Conservation (phyloP, 2,113 vertebrate species). For the Apteryx owenii region DNA sequence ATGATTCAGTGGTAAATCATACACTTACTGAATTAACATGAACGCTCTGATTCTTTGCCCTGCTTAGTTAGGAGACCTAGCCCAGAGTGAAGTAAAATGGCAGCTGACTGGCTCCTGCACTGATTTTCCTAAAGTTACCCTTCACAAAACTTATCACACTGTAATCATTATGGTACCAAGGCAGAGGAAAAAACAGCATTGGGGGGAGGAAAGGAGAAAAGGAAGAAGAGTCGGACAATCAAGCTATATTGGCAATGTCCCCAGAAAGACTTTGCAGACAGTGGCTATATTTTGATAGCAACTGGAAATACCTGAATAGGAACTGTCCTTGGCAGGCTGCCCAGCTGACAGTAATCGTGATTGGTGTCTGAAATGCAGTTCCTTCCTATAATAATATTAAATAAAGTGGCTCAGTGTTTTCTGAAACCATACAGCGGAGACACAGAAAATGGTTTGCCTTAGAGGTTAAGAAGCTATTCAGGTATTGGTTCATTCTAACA, state of each 20-base stretch:
- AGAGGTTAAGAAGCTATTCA: background rate
- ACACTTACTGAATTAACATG: background rate
- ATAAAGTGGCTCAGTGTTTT: background rate
- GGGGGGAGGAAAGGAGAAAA: background rate
- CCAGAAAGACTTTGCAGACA: background rate
- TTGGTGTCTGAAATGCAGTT: background rate
- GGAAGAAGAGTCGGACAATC: background rate
- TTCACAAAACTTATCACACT: background rate
- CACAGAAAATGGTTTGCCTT: background rate
- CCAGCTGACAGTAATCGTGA: background rate
- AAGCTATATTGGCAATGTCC: background rate
- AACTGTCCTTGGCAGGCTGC: background rate
- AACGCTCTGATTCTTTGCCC: background rate
- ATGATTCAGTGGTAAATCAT: background rate
- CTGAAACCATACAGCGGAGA: background rate
- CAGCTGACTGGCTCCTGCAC: background rate
- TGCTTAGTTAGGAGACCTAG: background rate
- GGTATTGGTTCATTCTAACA: background rate
- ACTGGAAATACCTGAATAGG: background rate
- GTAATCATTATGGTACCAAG: background rate
- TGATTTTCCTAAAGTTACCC: background rate
- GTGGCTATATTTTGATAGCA: background rate
- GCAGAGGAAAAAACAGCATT: background rate
- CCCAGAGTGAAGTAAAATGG: background rate
- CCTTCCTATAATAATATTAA: background rate